These are phyloP conservation scores for Mellivora capensis DNA, from an alignment of 2,113 vertebrate genomes.

Conservation along the genomic window DNA sequence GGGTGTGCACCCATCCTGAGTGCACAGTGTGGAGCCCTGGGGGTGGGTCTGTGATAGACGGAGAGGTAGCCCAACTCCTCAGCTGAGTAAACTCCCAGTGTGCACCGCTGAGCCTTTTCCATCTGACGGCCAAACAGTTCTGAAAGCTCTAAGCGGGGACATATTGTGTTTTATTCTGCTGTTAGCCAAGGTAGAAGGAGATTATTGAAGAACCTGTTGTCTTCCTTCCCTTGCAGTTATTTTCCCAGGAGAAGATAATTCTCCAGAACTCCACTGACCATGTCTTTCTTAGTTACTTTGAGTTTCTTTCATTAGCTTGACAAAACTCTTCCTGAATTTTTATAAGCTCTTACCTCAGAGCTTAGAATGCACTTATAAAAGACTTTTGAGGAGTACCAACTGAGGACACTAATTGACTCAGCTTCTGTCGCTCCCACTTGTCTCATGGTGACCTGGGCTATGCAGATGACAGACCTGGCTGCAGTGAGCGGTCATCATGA, in stretches of 20 bases:
- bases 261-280: not conserved
- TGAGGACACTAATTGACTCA: not conserved
- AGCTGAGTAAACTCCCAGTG: not conserved
- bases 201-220: not conserved
- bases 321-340: not conserved
- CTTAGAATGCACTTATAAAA: not conserved
- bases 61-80: not conserved
- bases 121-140: not conserved
- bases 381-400: not conserved
- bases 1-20: not conserved
- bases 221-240: not conserved
- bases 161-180: not conserved
- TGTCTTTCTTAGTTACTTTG: not conserved
- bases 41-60: not conserved
- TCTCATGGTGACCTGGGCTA: not conserved
- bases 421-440: not conserved
- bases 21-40: not conserved
- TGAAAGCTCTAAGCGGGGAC: not conserved
- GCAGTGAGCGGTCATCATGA: not conserved
- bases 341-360: not conserved
- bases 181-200: not conserved
- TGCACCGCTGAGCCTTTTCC: not conserved
- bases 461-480: not conserved
- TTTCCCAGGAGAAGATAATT: not conserved
- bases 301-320: conserved; percentile 4